phyloP scores from a whole-genome alignment of 2,888 invertebrate genomes.

The Pyrrhosoma nymphula region DNA sequence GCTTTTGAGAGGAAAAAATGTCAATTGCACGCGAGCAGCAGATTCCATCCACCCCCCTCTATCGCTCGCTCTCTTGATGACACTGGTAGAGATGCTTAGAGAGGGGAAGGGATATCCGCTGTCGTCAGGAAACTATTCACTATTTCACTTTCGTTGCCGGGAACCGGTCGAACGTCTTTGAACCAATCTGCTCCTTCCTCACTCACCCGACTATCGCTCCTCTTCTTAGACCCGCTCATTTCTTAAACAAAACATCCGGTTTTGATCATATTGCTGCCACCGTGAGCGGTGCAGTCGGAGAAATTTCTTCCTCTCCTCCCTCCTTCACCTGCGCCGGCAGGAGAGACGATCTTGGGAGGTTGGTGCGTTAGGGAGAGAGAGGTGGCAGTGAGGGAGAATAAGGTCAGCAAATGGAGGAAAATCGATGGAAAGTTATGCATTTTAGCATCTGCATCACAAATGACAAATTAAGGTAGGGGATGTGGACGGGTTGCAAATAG shows the following conservation, averaged over 20 bases:
- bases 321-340: not conserved
- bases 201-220: not conserved
- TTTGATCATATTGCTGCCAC: not conserved
- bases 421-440: slow-evolving; percentile 52
- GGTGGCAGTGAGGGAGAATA: not conserved
- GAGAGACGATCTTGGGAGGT: not conserved
- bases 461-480: not conserved
- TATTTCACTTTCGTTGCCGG: slow-evolving; percentile 47
- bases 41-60: not conserved
- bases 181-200: not conserved
- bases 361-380: not conserved
- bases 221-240: not conserved
- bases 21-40: not conserved
- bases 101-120: not conserved
- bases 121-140: not conserved
- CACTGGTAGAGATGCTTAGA: too few species aligned
- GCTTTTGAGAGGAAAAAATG: not conserved
- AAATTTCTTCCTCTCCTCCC: slow-evolving; percentile 51
- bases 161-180: slow-evolving; percentile 13
- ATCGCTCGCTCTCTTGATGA: not conserved
- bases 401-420: slow-evolving; percentile 43
- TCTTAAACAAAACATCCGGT: slow-evolving; percentile 7
- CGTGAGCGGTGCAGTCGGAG: not conserved
- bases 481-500: not conserved
- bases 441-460: not conserved